Conservation (phyloP, 92 coral and sea anemone genomes). For the Micromussa lordhowensis region DNA sequence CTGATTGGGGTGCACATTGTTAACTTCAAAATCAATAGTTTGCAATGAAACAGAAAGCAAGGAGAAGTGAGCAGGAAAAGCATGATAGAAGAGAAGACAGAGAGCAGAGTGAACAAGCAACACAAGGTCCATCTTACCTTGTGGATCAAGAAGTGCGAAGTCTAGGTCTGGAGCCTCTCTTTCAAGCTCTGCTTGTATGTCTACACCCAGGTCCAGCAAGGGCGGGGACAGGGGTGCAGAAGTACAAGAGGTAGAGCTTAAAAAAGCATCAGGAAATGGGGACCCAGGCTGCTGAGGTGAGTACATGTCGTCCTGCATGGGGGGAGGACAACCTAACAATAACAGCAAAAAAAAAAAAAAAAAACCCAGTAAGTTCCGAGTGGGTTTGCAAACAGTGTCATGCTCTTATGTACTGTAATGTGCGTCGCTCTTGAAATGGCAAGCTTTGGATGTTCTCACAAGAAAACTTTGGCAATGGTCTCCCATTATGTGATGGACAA, state of each 20-base stretch:
- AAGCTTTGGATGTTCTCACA: neutral
- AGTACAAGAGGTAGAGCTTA: constrained; percentile 99
- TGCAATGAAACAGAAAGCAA: constrained; percentile 7
- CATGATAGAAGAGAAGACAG: neutral
- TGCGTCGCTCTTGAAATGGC: neutral
- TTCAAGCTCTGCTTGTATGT: constrained; percentile 86
- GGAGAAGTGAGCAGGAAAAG: constrained; percentile 10
- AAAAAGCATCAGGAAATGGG: constrained; percentile 92
- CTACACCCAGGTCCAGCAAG: constrained; percentile 90
- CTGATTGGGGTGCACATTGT: neutral
- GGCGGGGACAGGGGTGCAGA: constrained; percentile 93
- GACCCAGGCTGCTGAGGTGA: constrained; percentile 92
- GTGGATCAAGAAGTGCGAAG: constrained; percentile 79
- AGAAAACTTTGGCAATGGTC: neutral
- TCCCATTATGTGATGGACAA: neutral
- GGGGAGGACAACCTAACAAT: constrained; percentile 78
- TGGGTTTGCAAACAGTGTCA: neutral
- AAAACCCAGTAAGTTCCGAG: constrained; percentile 21
- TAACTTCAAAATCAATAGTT: neutral
- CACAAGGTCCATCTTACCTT: constrained; percentile 96
- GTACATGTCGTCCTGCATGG: constrained; percentile 58
- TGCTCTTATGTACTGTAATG: neutral
- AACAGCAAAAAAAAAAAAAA: constrained; percentile 50
- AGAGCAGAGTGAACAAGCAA: neutral
- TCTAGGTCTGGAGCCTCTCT: constrained; percentile 84